Evolutionary conservation across 2,797 vertebrate species (phyloP), one percentile per base, ranked within the genome.

Genomic region (Urocyon cinereoargenteus): DNA sequence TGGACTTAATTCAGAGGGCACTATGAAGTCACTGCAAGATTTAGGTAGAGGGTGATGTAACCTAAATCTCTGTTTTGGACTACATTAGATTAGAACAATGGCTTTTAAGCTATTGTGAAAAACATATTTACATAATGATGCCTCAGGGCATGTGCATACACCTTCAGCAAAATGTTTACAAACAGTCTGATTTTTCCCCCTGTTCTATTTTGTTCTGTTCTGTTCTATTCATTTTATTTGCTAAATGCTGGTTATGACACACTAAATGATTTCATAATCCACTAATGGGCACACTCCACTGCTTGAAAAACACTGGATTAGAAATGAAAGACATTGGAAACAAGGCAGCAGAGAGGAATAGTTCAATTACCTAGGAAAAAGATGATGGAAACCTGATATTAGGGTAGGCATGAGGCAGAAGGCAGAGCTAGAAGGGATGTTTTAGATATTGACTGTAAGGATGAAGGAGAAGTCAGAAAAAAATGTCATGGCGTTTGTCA

Each of bases 301-400:
- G n/a, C 72, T 96, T 92, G 10, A 55, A 90, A 95, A 95, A 87
- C 31, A 87, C 59, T 49, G 1, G 36, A 15, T 83, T 87, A 55
- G 51, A 83, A 64, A 55, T 59, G 28, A 91, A 68, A 93, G 51
- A 70, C 28, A 55, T n/a, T 92, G 66, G 40, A 86, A 86, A 34
- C 78, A 36, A 87, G 12, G 53, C 78, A 13, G 26, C 28, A 92
- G 75, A 93, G 53, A 79, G 6, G 40, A 24, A 11, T 55, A 22
- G 49, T 77, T 90, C 21, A 45, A 10, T 18, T 68, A 7, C 24
- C 31, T 16, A 21, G 4, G 49, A 3, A 59, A 81, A 88, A 53
- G 45, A 31, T 40, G 31, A 19, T 55, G 21, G n/a, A 34, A 83
- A 62, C 8, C 21, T 73, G 7, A n/a, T 81, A n/a, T 24, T n/a